Evolutionary conservation across 35 echinoderm and acorn worm genomes (phyloP).

Genomic region (Apostichopus parvimensis): DNA sequence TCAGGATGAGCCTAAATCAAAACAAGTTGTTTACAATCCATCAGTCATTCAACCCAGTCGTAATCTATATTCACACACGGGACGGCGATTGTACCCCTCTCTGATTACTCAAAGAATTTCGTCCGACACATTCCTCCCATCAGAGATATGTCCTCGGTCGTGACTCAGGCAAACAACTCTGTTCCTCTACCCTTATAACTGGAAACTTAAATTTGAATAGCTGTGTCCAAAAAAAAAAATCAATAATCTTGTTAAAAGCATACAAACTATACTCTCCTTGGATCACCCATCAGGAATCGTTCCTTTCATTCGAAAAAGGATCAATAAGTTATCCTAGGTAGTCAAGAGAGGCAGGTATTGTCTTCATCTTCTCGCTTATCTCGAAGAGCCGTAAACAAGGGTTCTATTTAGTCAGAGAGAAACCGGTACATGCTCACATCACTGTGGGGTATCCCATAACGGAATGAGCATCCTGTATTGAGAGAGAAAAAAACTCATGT

Average conservation of each 20-base stretch:
- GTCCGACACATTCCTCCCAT: background rate
- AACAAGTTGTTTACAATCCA: background rate
- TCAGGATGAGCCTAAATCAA: background rate
- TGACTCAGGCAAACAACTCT: slow-evolving; percentile 20
- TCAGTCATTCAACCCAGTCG: background rate
- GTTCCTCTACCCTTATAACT: background rate
- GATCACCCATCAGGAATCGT: background rate
- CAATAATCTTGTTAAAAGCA: slow-evolving; percentile 47
- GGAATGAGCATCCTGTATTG: too few species aligned
- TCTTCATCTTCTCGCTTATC: background rate
- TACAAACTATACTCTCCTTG: background rate
- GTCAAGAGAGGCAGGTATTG: background rate
- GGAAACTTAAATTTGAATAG: slow-evolving; percentile 33
- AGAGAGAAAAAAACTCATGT: too few species aligned
- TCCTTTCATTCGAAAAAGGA: slow-evolving; percentile 6
- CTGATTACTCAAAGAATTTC: too few species aligned
- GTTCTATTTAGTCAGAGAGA: background rate
- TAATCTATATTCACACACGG: background rate
- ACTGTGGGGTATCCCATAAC: too few species aligned
- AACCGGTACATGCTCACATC: too few species aligned
- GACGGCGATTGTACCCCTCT: background rate
- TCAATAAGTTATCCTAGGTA: slow-evolving; percentile 41
- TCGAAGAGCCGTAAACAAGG: background rate
- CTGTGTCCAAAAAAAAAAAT: background rate
- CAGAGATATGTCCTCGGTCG: background rate